Evolutionary conservation across 2,888 invertebrate genomes (phyloP).

Genomic region (Brachypterus glaber): DNA sequence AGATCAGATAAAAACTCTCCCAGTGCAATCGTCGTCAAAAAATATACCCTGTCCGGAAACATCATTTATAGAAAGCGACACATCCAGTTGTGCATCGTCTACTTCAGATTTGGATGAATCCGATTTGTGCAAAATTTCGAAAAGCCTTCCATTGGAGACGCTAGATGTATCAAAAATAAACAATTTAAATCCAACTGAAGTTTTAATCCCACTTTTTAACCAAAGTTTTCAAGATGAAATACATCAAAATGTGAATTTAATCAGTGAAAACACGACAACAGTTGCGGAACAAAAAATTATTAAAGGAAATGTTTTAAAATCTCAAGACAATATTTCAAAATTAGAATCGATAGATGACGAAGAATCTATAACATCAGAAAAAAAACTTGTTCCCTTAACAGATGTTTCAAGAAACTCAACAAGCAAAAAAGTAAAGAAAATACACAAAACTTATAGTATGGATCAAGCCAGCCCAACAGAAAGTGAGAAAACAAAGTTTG

Average conservation of each 20-base stretch:
- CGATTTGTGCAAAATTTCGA: too few species aligned
- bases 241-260: too few species aligned
- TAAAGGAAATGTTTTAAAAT: not conserved
- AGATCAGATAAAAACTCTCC: too few species aligned
- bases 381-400: conserved; percentile 35
- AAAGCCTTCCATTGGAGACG: too few species aligned
- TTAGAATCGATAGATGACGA: not conserved
- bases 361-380: too few species aligned
- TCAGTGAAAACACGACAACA: not conserved
- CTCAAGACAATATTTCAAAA: not conserved
- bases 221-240: too few species aligned
- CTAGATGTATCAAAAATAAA: too few species aligned
- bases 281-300: not conserved
- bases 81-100: not conserved
- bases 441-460: conserved; percentile 33
- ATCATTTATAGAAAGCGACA: too few species aligned
- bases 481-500: conserved; percentile 22
- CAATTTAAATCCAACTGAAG: too few species aligned
- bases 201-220: too few species aligned
- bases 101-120: not conserved
- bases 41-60: too few species aligned
- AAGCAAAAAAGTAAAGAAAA: conserved; percentile 20
- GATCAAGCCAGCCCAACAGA: conserved; percentile 27
- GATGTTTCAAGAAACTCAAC: conserved; percentile 29
- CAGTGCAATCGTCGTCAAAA: too few species aligned